Evolutionary conservation across 1,140 invertebrate species (phyloP).

Genomic region (Pygmarrhopalites habei): DNA sequence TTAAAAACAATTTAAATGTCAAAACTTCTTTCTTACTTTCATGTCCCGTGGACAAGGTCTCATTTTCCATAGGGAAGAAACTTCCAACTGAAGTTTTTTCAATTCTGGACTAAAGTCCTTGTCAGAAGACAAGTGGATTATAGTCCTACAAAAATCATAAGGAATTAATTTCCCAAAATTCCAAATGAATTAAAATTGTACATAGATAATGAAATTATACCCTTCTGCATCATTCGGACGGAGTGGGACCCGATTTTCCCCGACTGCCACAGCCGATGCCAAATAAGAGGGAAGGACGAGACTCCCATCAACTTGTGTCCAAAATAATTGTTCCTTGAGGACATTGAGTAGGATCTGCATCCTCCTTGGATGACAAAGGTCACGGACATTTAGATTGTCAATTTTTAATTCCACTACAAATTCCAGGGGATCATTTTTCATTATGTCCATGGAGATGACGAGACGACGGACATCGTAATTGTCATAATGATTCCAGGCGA

Average conservation of each 20-base stretch:
- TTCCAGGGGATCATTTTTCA: slow-evolving; percentile 51
- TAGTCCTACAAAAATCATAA: slow-evolving; percentile 53
- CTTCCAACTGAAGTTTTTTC: slow-evolving; percentile 68
- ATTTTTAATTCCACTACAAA: slow-evolving; percentile 80
- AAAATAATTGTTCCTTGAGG: slow-evolving; percentile 46
- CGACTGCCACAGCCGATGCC: slow-evolving; percentile 71
- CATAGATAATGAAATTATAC: slow-evolving; percentile 46
- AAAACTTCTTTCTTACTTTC: too few species aligned
- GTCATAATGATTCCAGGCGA: slow-evolving; percentile 27
- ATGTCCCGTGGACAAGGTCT: slow-evolving; percentile 69
- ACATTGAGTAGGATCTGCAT: slow-evolving; percentile 66
- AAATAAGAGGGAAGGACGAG: slow-evolving; percentile 70
- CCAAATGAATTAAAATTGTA: slow-evolving; percentile 4
- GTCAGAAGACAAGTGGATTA: slow-evolving; percentile 69
- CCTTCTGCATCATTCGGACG: slow-evolving; percentile 77
- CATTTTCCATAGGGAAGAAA: slow-evolving; percentile 63
- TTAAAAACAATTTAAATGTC: too few species aligned
- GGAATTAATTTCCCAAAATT: slow-evolving; percentile 7
- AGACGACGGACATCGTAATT: slow-evolving; percentile 25
- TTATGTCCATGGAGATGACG: slow-evolving; percentile 31
- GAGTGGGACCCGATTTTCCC: slow-evolving; percentile 64
- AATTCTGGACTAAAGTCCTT: slow-evolving; percentile 64
- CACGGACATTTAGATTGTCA: slow-evolving; percentile 76
- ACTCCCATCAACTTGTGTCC: slow-evolving; percentile 47
- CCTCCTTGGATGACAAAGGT: slow-evolving; percentile 60